A percentile compares a stretch with the other conserved stretches of the same genome.
Evolutionary conservation across 2,797 vertebrate genomes (phyloP).

Genomic region (Dermochelys coriacea): DNA sequence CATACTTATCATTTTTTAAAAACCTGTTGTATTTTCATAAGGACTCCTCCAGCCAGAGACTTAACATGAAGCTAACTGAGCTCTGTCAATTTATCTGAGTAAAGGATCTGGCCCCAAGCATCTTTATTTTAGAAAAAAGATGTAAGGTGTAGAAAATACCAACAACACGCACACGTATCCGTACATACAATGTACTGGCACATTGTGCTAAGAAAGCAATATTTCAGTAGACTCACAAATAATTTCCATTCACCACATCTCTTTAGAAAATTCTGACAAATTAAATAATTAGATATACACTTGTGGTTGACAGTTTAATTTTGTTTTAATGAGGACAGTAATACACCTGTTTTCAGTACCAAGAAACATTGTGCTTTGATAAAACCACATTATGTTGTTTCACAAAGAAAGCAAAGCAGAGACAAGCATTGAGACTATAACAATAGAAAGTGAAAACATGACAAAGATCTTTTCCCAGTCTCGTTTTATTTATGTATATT

Average conservation of each 20-base stretch:
- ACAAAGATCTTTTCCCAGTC: slow-evolving; percentile 19
- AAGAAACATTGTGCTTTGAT: slow-evolving; percentile 58
- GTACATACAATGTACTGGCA: not conserved
- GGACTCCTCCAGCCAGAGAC: not conserved
- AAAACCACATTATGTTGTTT: slow-evolving; percentile 63
- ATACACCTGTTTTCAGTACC: slow-evolving; percentile 56
- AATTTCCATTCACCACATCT: slow-evolving; percentile 3
- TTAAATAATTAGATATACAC: slow-evolving; percentile 62
- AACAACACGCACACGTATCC: not conserved
- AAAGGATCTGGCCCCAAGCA: not conserved
- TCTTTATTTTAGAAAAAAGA: not conserved
- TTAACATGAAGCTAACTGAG: not conserved
- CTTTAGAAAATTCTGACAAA: slow-evolving; percentile 44
- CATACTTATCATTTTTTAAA: not conserved
- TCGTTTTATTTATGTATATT: slow-evolving; percentile 30
- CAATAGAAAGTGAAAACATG: slow-evolving; percentile 48
- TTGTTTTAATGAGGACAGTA: slow-evolving; percentile 65
- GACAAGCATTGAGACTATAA: slow-evolving; percentile 24
- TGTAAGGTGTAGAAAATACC: slow-evolving; percentile 23
- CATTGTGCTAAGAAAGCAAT: not conserved
- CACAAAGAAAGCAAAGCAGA: slow-evolving; percentile 3
- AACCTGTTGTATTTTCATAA: not conserved
- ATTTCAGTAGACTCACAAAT: slow-evolving; percentile 23
- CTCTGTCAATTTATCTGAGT: not conserved
- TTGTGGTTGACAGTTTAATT: slow-evolving; percentile 55